Evolutionary conservation across 37 sponge, comb jelly and placozoan species (phyloP).

Genomic region (Tethya wilhelma): DNA sequence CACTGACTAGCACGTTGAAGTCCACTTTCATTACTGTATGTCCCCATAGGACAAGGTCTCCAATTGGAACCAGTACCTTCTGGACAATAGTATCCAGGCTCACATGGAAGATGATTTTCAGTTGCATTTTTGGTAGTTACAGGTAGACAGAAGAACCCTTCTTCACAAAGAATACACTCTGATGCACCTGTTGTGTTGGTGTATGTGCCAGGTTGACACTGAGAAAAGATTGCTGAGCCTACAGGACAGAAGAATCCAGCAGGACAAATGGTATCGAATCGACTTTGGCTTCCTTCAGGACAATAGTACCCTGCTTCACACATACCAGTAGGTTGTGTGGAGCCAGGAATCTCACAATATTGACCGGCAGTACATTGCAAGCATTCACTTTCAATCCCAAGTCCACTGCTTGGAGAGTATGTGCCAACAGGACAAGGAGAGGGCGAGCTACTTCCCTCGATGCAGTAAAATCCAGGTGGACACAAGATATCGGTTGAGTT

Average conservation of each 20-base stretch:
- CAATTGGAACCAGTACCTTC: background rate
- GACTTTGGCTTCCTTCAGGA: background rate
- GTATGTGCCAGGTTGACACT: background rate
- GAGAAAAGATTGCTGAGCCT: background rate
- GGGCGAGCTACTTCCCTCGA: background rate
- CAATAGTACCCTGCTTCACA: constrained; percentile 4
- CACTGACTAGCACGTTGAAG: background rate
- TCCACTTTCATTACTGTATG: background rate
- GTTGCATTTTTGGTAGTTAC: background rate
- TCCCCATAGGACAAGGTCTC: background rate
- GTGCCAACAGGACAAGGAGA: background rate
- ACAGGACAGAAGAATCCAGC: background rate
- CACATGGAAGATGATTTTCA: background rate
- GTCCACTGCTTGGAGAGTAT: background rate
- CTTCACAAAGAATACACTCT: background rate
- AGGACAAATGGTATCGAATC: background rate
- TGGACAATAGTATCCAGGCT: constrained; percentile 2
- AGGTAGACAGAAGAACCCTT: background rate
- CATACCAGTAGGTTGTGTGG: background rate
- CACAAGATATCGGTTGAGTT: background rate
- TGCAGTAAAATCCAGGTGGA: background rate
- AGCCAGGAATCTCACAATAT: background rate
- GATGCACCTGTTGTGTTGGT: background rate
- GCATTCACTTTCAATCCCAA: background rate
- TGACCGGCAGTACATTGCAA: background rate